Evolutionary conservation across 2,888 invertebrate species (phyloP).

Genomic region (Rutpela maculata): DNA sequence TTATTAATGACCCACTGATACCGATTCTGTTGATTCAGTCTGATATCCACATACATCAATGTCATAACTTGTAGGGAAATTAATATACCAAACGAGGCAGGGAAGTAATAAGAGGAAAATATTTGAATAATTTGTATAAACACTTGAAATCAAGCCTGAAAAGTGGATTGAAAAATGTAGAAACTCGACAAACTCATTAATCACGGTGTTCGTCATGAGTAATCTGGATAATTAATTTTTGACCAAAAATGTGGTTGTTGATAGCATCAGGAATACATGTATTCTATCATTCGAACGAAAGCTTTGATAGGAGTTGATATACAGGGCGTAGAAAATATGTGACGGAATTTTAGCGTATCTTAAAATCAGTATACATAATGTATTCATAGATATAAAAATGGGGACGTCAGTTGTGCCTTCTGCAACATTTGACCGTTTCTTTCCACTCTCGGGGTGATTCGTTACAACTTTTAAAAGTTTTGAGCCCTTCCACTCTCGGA

Average conservation of each 20-base stretch:
- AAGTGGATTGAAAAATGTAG: slow-evolving; percentile 1
- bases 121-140: slow-evolving; percentile 17
- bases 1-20: slow-evolving; percentile 39
- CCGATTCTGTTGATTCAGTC: slow-evolving; percentile 34
- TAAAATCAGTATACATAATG: no score
- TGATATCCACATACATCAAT: slow-evolving; percentile 30
- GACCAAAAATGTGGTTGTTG: not conserved
- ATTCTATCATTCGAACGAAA: not conserved
- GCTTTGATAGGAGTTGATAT: not conserved
- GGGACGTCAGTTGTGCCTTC: no score
- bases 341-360: no score
- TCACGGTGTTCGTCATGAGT: not conserved
- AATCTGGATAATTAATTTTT: not conserved
- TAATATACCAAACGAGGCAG: slow-evolving; percentile 29
- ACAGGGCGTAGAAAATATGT: not conserved
- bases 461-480: no score
- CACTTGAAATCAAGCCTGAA: not conserved
- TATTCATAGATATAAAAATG: no score
- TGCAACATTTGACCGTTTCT: no score
- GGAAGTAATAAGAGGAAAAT: slow-evolving; percentile 30
- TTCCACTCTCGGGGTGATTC: no score
- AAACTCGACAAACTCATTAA: not conserved
- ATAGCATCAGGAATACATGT: not conserved
- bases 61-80: slow-evolving; percentile 28
- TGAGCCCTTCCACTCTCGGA: no score